These are phyloP conservation scores for Ochlodes sylvanus DNA, from an alignment of 2,888 invertebrate species.

Conservation along the genomic window DNA sequence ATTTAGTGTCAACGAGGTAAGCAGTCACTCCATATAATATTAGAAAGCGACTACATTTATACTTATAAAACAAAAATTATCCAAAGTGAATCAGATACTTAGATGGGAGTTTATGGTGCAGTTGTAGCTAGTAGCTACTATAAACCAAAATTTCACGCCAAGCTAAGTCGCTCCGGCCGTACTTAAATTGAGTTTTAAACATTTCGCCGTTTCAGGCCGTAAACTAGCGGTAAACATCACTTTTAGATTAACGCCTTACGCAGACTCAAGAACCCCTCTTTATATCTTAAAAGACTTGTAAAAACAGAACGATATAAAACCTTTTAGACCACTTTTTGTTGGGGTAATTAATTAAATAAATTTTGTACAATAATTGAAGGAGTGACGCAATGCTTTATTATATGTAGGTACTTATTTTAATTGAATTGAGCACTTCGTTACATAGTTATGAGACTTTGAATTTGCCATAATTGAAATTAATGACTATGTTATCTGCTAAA, in stretches of 20 bases:
- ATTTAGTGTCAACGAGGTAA: background rate
- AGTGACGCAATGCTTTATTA: conserved; percentile 1
- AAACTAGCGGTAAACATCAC: conserved; percentile 29
- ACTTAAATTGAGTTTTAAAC: conserved; percentile 30
- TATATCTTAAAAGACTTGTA: conserved; percentile 12
- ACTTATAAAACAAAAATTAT: too few relatives aligned
- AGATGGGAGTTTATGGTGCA: too few relatives aligned
- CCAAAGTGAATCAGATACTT: too few relatives aligned
- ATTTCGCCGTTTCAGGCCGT: conserved; percentile 20
- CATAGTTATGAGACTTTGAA: too few relatives aligned
- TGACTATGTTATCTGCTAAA: too few relatives aligned
- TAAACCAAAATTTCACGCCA: background rate
- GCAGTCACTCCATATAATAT: background rate
- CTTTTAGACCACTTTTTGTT: conserved; percentile 1
- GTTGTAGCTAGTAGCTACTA: background rate
- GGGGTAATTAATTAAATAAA: background rate
- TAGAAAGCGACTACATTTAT: background rate
- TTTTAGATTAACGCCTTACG: conserved; percentile 29
- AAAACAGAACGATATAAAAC: conserved; percentile 14
- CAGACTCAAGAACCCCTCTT: conserved; percentile 14
- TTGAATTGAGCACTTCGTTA: background rate
- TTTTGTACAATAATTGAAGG: conserved; percentile 1
- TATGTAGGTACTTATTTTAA: conserved; percentile 2
- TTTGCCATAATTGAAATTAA: too few relatives aligned
- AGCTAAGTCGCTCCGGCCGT: background rate